Percentiles rank a stretch among this genome's conserved stretches.
Conservation (phyloP, 2,797 vertebrate species). For the Acropternis orthonyx region DNA sequence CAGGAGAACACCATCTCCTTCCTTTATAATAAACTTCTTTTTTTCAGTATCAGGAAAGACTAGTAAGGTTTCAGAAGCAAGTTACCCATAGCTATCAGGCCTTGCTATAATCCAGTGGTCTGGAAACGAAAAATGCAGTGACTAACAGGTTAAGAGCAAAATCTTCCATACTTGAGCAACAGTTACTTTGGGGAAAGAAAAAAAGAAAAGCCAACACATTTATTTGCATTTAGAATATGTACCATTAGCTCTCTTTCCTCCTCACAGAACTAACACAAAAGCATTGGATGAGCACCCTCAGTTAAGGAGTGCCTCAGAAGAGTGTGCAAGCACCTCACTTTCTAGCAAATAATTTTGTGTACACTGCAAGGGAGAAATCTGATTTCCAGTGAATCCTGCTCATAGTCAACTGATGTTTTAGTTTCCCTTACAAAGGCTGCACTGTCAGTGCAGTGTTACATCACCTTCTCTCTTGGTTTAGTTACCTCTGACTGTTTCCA, state of each 20-base stretch:
- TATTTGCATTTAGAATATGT: not conserved
- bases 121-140: not conserved
- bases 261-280: not conserved
- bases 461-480: not conserved
- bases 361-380: not conserved
- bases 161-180: not conserved
- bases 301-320: not conserved
- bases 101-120: not conserved
- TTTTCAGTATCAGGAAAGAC: not conserved
- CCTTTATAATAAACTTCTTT: not conserved
- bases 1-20: not conserved
- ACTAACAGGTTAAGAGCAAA: not conserved
- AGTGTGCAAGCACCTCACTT: not conserved
- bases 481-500: not conserved
- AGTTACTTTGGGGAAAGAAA: not conserved
- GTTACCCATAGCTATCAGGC: not conserved
- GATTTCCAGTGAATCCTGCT: not conserved
- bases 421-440: not conserved
- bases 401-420: accelerated
- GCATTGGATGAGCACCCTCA: not conserved
- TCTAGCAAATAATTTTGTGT: not conserved
- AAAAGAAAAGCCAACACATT: not conserved
- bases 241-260: not conserved
- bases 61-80: not conserved
- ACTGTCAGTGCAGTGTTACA: not conserved